Conservation (phyloP, 2,113 vertebrate genomes). For the Meles meles region DNA sequence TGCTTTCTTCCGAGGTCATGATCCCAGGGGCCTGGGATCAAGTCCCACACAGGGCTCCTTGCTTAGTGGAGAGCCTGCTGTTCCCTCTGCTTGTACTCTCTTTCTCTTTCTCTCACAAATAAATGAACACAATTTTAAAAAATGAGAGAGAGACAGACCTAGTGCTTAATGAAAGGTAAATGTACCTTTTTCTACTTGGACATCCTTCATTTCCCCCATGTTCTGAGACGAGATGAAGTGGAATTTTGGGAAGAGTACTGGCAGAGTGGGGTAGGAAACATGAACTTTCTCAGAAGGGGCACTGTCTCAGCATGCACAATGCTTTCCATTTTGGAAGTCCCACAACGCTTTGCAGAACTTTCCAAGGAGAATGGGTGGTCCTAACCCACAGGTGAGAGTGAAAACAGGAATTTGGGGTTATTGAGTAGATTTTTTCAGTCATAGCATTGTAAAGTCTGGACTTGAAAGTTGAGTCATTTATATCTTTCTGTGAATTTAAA, state of each 20-base stretch:
- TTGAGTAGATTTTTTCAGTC: not conserved
- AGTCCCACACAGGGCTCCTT: too few relatives aligned
- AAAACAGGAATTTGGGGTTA: not conserved
- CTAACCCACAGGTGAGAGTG: too few relatives aligned
- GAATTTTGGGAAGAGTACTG: not conserved
- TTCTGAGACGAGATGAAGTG: not conserved
- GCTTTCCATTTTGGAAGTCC: not conserved
- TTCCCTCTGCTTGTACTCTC: too few relatives aligned
- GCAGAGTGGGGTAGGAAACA: not conserved
- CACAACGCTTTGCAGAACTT: not conserved
- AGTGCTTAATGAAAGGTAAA: not conserved
- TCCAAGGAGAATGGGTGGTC: not conserved
- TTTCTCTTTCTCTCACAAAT: too few relatives aligned
- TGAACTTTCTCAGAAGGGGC: not conserved
- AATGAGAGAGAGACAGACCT: not conserved
- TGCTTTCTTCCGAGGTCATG: too few relatives aligned
- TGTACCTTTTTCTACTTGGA: not conserved
- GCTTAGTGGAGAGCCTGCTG: too few relatives aligned
- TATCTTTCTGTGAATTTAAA: not conserved
- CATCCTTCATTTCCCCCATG: not conserved
- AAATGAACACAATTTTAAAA: too few relatives aligned
- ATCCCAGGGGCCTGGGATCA: too few relatives aligned
- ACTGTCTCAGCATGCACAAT: not conserved
- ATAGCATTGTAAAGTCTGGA: not conserved
- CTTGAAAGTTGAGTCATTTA: not conserved